phyloP scores from a whole-genome alignment of 2,113 vertebrate species.

The Pheucticus melanocephalus region DNA sequence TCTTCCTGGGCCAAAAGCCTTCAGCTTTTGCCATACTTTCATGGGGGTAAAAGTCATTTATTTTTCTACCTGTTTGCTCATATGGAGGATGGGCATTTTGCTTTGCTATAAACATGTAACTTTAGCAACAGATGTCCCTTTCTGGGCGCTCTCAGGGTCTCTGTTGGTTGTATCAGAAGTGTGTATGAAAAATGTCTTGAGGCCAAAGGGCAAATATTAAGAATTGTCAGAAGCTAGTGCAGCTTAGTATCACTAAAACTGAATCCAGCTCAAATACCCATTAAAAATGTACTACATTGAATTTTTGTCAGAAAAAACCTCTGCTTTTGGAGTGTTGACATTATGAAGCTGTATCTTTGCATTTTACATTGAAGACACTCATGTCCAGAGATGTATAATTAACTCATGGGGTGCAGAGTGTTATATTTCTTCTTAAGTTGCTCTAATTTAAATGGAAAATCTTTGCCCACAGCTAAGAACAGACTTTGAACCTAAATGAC shows the following conservation, averaged over 20 bases:
- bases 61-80: not conserved
- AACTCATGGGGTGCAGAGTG: conserved; percentile 11
- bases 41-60: not conserved
- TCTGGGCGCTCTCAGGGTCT: not conserved
- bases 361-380: conserved; percentile 16
- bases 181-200: not conserved
- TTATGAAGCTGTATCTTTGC: conserved; percentile 3
- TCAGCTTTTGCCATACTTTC: not conserved
- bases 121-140: not conserved
- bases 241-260: not conserved
- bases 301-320: not conserved
- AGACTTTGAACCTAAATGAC: conserved; percentile 62
- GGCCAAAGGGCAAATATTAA: not conserved
- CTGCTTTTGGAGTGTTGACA: not conserved
- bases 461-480: conserved; percentile 40
- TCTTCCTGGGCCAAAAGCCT: not conserved
- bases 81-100: not conserved
- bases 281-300: not conserved
- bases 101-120: not conserved
- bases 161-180: not conserved
- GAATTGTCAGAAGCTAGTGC: not conserved
- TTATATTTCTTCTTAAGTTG: conserved; percentile 34
- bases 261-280: not conserved
- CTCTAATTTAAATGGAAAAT: conserved; percentile 51
- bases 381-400: conserved; percentile 23